A percentile compares a stretch with the other conserved stretches of the same genome.
Conservation (phyloP, 1,140 invertebrate genomes). For the Onthophagus taurus region DNA sequence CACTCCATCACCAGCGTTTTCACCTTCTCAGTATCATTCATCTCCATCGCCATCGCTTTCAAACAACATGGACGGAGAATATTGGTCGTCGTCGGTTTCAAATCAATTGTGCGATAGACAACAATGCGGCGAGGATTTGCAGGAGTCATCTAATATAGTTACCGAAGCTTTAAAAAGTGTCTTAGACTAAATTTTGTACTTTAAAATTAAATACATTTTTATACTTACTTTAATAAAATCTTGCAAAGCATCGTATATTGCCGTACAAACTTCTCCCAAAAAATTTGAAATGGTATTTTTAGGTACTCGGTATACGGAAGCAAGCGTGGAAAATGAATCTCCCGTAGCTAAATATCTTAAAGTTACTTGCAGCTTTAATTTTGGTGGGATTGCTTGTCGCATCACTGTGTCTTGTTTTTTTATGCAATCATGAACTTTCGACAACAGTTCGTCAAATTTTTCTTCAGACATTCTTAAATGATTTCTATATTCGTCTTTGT, state of each 20-base stretch:
- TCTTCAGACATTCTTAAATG: conserved; percentile 23
- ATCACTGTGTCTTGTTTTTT: conserved; percentile 29
- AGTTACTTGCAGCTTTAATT: conserved; percentile 12
- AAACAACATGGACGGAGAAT: conserved; percentile 15
- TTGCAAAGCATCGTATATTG: conserved; percentile 21
- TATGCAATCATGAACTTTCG: conserved; percentile 21
- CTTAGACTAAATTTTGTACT: conserved; percentile 16
- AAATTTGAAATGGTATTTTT: conserved; percentile 25
- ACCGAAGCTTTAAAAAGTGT: conserved; percentile 16
- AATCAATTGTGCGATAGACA: conserved; percentile 17
- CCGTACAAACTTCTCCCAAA: conserved; percentile 16
- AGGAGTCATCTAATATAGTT: conserved; percentile 18
- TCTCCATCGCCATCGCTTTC: conserved; percentile 12
- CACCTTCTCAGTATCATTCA: conserved; percentile 9
- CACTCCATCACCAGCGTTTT: conserved; percentile 13
- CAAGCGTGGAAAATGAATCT: conserved; percentile 12
- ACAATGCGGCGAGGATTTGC: conserved; percentile 17
- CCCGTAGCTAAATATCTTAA: conserved; percentile 13
- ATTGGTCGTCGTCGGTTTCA: conserved; percentile 14
- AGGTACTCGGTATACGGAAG: conserved; percentile 16
- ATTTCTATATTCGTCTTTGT: conserved; percentile 22
- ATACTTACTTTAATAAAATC: conserved; percentile 24
- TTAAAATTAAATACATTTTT: conserved; percentile 13
- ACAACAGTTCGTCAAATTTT: conserved; percentile 22
- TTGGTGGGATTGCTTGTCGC: conserved; percentile 10